Evolutionary conservation across 2,888 invertebrate species (phyloP).

Genomic region (Piscicola geometra): DNA sequence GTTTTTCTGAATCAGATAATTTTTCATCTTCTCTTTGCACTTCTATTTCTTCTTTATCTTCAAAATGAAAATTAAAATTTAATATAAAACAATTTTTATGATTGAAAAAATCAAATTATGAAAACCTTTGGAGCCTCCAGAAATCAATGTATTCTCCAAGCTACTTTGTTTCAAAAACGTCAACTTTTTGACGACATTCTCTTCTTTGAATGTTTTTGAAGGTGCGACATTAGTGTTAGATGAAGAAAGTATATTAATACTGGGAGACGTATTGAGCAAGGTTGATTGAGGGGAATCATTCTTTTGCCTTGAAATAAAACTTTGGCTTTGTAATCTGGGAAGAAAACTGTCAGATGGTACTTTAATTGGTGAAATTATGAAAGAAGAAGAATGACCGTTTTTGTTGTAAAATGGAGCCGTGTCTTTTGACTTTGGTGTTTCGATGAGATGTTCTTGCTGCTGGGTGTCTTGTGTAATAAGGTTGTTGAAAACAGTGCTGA

Average conservation of each 20-base stretch:
- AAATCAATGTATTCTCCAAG: too few species aligned
- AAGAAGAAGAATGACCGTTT: constrained; percentile 41
- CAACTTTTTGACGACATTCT: too few species aligned
- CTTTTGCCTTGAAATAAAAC: constrained; percentile 28
- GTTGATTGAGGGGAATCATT: constrained; percentile 50
- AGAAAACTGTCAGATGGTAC: constrained; percentile 43
- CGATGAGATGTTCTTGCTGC: constrained; percentile 28
- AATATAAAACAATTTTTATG: too few species aligned
- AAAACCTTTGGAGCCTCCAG: too few species aligned
- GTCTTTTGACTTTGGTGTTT: background rate
- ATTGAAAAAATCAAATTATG: too few species aligned
- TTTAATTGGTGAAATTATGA: constrained; percentile 47
- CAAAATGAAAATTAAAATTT: too few species aligned
- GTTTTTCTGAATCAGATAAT: background rate
- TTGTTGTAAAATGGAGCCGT: background rate
- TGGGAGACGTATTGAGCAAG: constrained; percentile 66
- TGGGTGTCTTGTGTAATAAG: constrained; percentile 43
- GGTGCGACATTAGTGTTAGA: too few species aligned
- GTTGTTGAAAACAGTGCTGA: constrained; percentile 43
- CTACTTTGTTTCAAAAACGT: too few species aligned
- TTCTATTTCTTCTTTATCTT: background rate
- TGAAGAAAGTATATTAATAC: too few species aligned
- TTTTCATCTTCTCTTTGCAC: background rate
- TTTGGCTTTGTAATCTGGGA: constrained; percentile 21
- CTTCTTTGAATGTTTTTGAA: too few species aligned